Evolutionary conservation across 92 coral and sea anemone genomes (phyloP).

Genomic region (Pocillopora meandrina): DNA sequence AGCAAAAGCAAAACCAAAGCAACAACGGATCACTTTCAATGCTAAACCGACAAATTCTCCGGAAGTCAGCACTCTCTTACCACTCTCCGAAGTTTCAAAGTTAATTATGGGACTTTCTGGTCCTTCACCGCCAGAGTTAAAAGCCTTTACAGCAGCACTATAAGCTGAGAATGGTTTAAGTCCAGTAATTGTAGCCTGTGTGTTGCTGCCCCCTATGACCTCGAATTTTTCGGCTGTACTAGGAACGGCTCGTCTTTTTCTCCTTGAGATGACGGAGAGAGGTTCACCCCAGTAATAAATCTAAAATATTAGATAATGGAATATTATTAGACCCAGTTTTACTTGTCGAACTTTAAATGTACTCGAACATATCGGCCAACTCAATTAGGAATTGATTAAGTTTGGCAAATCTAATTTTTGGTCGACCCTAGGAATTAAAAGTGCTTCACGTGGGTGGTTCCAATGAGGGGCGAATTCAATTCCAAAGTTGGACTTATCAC

Average conservation of each 20-base stretch:
- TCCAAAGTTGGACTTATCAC: no score
- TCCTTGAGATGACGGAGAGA: constrained; percentile 21
- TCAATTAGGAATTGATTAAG: no score
- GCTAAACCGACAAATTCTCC: not conserved
- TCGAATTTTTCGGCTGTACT: constrained; percentile 34
- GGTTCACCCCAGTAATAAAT: constrained; percentile 60
- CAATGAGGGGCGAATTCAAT: no score
- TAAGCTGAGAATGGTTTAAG: constrained; percentile 64
- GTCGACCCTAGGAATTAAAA: no score
- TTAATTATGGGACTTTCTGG: constrained; percentile 53
- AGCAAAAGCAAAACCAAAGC: no score
- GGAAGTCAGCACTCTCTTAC: constrained; percentile 22
- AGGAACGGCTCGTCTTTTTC: constrained; percentile 67
- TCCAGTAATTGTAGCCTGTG: constrained; percentile 48
- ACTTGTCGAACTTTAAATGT: no score
- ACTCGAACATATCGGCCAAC: no score
- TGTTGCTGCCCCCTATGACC: constrained; percentile 26
- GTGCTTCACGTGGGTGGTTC: no score
- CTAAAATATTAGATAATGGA: constrained; percentile 1
- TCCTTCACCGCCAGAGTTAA: constrained; percentile 89
- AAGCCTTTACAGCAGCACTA: constrained; percentile 61
- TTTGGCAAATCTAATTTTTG: no score
- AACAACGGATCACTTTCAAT: no score
- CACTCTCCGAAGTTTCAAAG: constrained; percentile 62
- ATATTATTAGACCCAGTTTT: not conserved